phyloP scores from a whole-genome alignment of 1,140 invertebrate genomes.

The Macrosteles quadrilineatus region DNA sequence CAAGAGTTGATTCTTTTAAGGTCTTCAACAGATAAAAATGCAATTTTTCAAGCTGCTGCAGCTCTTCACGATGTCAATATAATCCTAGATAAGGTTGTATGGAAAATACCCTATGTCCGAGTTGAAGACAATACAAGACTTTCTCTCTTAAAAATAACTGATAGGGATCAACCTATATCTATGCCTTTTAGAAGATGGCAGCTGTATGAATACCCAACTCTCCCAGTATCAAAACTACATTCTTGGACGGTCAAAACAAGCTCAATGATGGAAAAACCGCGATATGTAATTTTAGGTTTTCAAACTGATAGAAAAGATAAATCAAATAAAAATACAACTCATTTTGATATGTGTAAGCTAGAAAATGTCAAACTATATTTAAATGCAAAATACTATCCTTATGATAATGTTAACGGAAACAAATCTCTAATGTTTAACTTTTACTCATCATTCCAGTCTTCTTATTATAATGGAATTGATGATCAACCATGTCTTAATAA shows the following conservation, averaged over 20 bases:
- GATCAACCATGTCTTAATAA: background rate
- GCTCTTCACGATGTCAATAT: slow-evolving; percentile 36
- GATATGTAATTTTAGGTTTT: slow-evolving; percentile 38
- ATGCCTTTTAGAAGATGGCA: slow-evolving; percentile 48
- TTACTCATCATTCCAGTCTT: background rate
- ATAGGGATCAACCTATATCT: slow-evolving; percentile 39
- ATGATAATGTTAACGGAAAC: slow-evolving; percentile 31
- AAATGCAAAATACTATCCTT: slow-evolving; percentile 35
- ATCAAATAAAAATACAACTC: slow-evolving; percentile 6
- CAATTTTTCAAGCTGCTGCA: background rate
- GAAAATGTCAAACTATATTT: slow-evolving; percentile 36
- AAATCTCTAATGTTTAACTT: background rate
- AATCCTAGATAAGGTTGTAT: slow-evolving; percentile 42
- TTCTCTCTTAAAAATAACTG: slow-evolving; percentile 34
- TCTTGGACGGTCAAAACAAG: slow-evolving; percentile 44
- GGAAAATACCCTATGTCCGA: slow-evolving; percentile 42
- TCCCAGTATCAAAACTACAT: slow-evolving; percentile 44
- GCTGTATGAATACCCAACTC: slow-evolving; percentile 47
- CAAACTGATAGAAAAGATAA: slow-evolving; percentile 37
- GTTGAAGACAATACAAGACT: slow-evolving; percentile 38
- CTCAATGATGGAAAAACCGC: slow-evolving; percentile 27
- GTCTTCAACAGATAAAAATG: slow-evolving; percentile 44
- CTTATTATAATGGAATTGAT: slow-evolving; percentile 23
- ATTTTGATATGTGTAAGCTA: slow-evolving; percentile 35
- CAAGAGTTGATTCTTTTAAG: slow-evolving; percentile 52